Percentiles rank a stretch among this genome's conserved stretches.
These are phyloP conservation scores for Plecturocebus donacophilus DNA, from an alignment of 2,113 vertebrate genomes.

Conservation along the genomic window DNA sequence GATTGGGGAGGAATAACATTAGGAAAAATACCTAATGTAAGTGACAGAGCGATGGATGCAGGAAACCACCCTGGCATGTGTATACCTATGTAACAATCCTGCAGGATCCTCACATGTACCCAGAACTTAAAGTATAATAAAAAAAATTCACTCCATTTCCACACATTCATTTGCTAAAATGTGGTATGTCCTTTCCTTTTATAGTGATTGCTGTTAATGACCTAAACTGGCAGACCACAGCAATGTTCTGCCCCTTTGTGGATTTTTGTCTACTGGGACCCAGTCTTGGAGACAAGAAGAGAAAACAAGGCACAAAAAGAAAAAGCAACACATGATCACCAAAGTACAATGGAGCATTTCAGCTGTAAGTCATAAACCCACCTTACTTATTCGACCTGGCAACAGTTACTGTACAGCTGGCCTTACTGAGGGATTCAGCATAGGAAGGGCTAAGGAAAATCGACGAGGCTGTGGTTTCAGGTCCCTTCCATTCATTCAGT, in stretches of 20 bases:
- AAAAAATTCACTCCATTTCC: background rate
- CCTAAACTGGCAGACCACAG: conserved; percentile 95
- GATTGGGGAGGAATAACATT: too few relatives aligned
- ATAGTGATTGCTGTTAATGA: conserved; percentile 95
- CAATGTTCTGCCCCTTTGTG: conserved; percentile 98
- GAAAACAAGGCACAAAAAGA: conserved; percentile 98
- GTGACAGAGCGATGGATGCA: too few relatives aligned
- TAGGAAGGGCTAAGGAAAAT: background rate
- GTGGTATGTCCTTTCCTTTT: background rate
- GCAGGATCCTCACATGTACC: too few relatives aligned
- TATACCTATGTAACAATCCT: too few relatives aligned
- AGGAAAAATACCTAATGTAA: too few relatives aligned
- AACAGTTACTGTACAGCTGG: background rate
- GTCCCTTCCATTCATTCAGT: background rate
- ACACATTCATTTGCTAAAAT: background rate
- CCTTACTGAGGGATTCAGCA: accelerated
- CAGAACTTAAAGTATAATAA: too few relatives aligned
- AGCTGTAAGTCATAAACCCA: conserved; percentile 91
- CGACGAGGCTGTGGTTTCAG: background rate
- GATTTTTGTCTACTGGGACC: conserved; percentile 96
- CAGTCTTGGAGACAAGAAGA: conserved; percentile 94
- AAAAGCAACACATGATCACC: conserved; percentile 99
- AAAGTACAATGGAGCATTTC: conserved; percentile 99
- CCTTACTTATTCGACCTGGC: background rate
- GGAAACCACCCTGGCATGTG: too few relatives aligned